Base-by-base conservation (phyloP, 2,113 vertebrate species). In the Microtus ochrogaster region DNA sequence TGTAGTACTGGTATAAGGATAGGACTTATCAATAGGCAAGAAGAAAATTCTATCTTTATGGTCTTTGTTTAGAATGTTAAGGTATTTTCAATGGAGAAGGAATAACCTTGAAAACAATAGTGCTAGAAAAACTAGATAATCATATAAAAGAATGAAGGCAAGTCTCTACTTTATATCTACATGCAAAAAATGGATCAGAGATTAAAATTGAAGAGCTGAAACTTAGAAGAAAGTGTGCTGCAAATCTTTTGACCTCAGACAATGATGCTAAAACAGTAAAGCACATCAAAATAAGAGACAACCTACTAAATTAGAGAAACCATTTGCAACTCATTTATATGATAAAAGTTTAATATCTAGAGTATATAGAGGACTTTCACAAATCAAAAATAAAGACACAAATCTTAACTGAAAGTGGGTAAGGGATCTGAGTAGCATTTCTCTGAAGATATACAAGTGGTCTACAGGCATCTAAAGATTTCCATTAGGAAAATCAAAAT, bases 401-500 rank as follows among this genome's bases (percentile, higher is more conserved):
- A 91, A 89, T 19, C 0, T 16, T 44, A 89, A 72, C 55, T 84
- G 66, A 65, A 95, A 95, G 61, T n/a, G 28, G 74, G 33, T 49
- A 82, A 89, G 76, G 21, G 84, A 76, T 78, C 9, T 73, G 44
- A 93, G 47, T 47, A 47, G 78, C 49, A 47, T 65, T 91, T 72
- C 41, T 86, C 47, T 86, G 93, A 94, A 91, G 52, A 86, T 58
- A 90, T 1, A 52, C 1, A 83, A 92, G 72, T 81, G 36, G 4
- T 12, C 39, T 85, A 58, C 17, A 70, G 74, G 55, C 12, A 36
- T 70, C 79, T 47, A 84, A 95, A 81, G 39, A 85, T 77, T 49
- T 17, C 58, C 66, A 92, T 85, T 55, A 95, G 70, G 61, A n/a
- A 76, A 94, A 76, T 58, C n/a, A 86, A 95, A 94, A 49, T 58